Evolutionary conservation across 2,888 invertebrate genomes (phyloP).

Genomic region (Theretra japonica): DNA sequence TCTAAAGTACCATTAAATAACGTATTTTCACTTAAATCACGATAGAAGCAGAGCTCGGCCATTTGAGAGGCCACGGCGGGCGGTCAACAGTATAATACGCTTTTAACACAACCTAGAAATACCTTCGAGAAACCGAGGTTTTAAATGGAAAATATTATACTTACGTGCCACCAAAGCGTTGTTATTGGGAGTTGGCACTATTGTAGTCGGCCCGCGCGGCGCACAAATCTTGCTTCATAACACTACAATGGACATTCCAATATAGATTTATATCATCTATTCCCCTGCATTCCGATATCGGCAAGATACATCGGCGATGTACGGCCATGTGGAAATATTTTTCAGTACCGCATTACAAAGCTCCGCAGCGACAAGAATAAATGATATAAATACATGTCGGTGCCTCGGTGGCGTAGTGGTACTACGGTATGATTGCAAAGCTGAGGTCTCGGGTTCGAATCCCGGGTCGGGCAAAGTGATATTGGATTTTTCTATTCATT

Average conservation of each 20-base stretch:
- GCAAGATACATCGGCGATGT: conserved; percentile 41
- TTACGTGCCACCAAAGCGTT: conserved; percentile 11
- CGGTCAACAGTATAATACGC: conserved; percentile 25
- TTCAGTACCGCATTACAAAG: conserved; percentile 33
- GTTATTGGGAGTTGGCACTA: conserved; percentile 29
- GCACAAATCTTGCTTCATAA: conserved; percentile 51
- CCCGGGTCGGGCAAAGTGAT: too few relatives aligned
- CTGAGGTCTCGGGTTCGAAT: too few relatives aligned
- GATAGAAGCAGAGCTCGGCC: neutral
- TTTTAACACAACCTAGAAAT: conserved; percentile 24
- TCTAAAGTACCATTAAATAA: neutral
- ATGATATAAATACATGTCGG: conserved; percentile 15
- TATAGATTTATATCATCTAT: conserved; percentile 52
- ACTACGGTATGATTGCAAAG: too few relatives aligned
- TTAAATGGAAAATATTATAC: conserved; percentile 24
- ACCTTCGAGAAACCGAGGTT: conserved; percentile 19
- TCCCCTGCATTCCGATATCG: conserved; percentile 40
- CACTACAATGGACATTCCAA: conserved; percentile 53
- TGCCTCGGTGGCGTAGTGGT: too few relatives aligned
- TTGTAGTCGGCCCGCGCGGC: conserved; percentile 40
- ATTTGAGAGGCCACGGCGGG: neutral
- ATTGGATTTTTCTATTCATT: too few relatives aligned
- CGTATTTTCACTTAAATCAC: conserved; percentile 3
- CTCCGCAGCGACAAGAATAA: conserved; percentile 26
- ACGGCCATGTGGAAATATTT: conserved; percentile 44